Conservation (phyloP, 2,113 vertebrate genomes). For the Nyctereutes procyonoides region DNA sequence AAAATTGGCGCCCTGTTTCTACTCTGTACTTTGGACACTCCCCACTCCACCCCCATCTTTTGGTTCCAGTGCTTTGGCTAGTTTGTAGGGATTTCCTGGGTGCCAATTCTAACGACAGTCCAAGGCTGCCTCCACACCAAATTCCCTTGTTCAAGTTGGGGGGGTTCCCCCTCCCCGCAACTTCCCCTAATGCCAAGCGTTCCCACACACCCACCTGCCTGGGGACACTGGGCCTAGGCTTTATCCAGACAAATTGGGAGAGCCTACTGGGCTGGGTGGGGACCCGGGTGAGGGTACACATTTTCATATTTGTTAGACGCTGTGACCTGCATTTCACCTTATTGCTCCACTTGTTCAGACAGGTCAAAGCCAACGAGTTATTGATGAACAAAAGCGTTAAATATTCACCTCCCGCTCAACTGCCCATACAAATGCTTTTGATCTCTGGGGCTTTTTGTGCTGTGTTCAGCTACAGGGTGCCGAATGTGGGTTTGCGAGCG, state of each 20-base stretch:
- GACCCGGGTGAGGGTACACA: slow-evolving; percentile 75
- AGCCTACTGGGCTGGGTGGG: neutral
- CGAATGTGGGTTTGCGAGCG: slow-evolving; percentile 79
- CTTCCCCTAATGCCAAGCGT: neutral
- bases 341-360: slow-evolving; percentile 93
- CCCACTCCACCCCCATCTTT: neutral
- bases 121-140: neutral
- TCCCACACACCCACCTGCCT: neutral
- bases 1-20: neutral
- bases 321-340: slow-evolving; percentile 99
- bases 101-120: slow-evolving; percentile 47
- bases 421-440: slow-evolving; percentile 89
- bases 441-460: slow-evolving; percentile 87
- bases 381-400: slow-evolving; percentile 97
- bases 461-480: slow-evolving; percentile 84
- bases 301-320: slow-evolving; percentile 96
- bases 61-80: slow-evolving; percentile 1
- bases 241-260: slow-evolving; percentile 65
- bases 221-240: slow-evolving; percentile 51
- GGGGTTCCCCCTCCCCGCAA: neutral
- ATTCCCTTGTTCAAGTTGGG: neutral
- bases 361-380: slow-evolving; percentile 99
- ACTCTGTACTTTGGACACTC: neutral
- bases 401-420: slow-evolving; percentile 94
- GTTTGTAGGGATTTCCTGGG: slow-evolving; percentile 12